Evolutionary conservation across 2,888 invertebrate genomes (phyloP), one percentile per base, ranked within the genome.

Genomic region (Parochlus steinenii): DNA sequence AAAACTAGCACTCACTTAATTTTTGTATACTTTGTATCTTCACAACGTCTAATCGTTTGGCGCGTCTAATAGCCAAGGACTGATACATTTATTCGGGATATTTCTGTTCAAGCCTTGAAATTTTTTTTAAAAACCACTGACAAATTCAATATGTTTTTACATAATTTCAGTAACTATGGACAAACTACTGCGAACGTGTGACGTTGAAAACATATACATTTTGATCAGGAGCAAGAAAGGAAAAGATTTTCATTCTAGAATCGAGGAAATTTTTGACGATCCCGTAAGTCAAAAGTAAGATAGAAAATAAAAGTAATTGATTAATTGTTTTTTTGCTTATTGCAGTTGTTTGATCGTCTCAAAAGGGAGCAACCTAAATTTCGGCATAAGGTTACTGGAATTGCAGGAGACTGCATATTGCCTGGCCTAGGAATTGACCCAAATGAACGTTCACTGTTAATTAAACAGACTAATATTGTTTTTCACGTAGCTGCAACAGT

Each of bases 401-500:
- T 63, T 17, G 41, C 40, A 19, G 63, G 62, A 6, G 63, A 63
- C 39, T 58, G 58, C 39, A 41, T 45, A 23, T 38, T 50, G 15
- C 46, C 49, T 2, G 51, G 50, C 18, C 43, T 63, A 28, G 63
- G 61, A 7, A 49, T 63, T n/a, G 52, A 52, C 20, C 38, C 44
- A 11, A 42, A 45, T 22, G 58, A 62, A 42, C 49, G 53, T 2
- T 41, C 44, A 31, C 31, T 50, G 26, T 41, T 61, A 14, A 40
- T 43, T 18, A 45, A 52, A 12, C 47, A 53, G 33, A 51, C 54
- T 32, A 63, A 74, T 45, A 57, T 76, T 38, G 65, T 74, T 6
- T 78, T 95, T 55, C 89, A 95, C 51, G 79, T 80, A 6, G 93
- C 93, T 0, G 95, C 93, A 2, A 92, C 92, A 0, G 83, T 93